These are phyloP conservation scores for Takifugu bimaculatus DNA, from an alignment of 2,113 vertebrate species.

Conservation along the genomic window DNA sequence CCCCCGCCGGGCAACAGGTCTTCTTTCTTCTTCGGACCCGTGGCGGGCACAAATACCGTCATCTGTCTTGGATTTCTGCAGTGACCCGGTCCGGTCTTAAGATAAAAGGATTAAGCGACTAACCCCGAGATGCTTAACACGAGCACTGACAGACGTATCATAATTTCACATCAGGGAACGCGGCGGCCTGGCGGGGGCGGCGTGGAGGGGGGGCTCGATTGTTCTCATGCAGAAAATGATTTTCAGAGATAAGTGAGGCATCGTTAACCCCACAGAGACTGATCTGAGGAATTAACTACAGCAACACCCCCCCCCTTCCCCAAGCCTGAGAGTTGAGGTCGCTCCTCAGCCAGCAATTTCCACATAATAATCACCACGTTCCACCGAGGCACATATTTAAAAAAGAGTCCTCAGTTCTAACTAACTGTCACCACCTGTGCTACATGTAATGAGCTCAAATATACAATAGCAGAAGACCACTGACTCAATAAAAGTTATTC, in stretches of 20 bases:
- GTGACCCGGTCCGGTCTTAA: slow-evolving; percentile 62
- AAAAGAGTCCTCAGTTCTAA: slow-evolving; percentile 37
- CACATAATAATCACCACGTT: slow-evolving; percentile 47
- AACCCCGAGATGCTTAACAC: slow-evolving; percentile 65
- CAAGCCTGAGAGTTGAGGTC: slow-evolving; percentile 47
- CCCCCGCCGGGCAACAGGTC: slow-evolving; percentile 64
- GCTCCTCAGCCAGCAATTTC: slow-evolving; percentile 42
- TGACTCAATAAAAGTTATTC: slow-evolving; percentile 38
- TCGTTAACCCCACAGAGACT: slow-evolving; percentile 47
- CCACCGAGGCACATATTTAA: slow-evolving; percentile 23
- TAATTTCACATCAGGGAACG: slow-evolving; percentile 59
- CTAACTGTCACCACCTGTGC: slow-evolving; percentile 56
- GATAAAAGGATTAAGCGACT: slow-evolving; percentile 76
- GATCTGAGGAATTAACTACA: slow-evolving; percentile 44
- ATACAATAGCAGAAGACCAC: slow-evolving; percentile 33
- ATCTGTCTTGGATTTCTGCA: slow-evolving; percentile 61
- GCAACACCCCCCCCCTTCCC: neutral
- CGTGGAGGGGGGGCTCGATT: slow-evolving; percentile 19
- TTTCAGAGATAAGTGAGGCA: slow-evolving; percentile 58
- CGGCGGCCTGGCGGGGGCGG: neutral
- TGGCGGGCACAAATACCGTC: slow-evolving; percentile 50
- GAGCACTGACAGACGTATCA: slow-evolving; percentile 62
- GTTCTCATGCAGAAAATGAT: slow-evolving; percentile 63
- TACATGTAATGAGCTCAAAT: slow-evolving; percentile 46
- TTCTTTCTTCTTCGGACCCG: slow-evolving; percentile 60